Evolutionary conservation across 1,140 invertebrate genomes (phyloP), one percentile per base, ranked within the genome.

Genomic region (Euschistus heros): DNA sequence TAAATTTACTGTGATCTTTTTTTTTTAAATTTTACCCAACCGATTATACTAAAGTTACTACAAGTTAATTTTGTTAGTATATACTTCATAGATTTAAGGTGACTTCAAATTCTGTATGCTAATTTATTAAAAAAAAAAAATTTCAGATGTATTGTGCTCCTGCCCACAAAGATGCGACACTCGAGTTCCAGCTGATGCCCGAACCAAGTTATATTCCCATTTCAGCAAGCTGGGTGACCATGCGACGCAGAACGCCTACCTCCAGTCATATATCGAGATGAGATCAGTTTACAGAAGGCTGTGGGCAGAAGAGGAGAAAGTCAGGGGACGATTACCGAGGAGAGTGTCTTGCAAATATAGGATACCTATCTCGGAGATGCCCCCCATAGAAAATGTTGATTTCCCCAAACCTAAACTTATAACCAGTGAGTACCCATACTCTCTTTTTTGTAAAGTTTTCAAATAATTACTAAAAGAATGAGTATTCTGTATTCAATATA

Each of bases 131-230:
- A n/a, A 63, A 54, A 7, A 7, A 13, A 20, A 24, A 42, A 13
- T 52, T 52, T 0, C 73, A 76, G 77, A 77, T n/a, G 76, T 75
- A 66, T 68, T 81, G 24, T 81, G 80, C 70, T 74, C 77, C 54
- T 81, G 80, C 67, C 79, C 78, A 8, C 80, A 80, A 73, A 78
- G 76, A 74, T 81, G 80, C 70, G 76, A 76, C 55, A 75, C 76
- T 57, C 73, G 76, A 65, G 75, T 81, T 26, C 75, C 78, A 14
- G 66, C 71, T 50, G 75, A 76, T 55, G 72, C 74, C 8, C 71
- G 77, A 52, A 72, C 75, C 37, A 69, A 71, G 13, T 73, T 81
- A 4, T 79, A 79, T 69, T 69, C 72, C 50, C 75, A 78, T 61
- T 81, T 80, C 68, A 76, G 76, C 66, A 75, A 73, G 57, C 69